Evolutionary conservation across 1,140 invertebrate genomes (phyloP).

Genomic region (Pachyrhynchus sulphureomaculatus): DNA sequence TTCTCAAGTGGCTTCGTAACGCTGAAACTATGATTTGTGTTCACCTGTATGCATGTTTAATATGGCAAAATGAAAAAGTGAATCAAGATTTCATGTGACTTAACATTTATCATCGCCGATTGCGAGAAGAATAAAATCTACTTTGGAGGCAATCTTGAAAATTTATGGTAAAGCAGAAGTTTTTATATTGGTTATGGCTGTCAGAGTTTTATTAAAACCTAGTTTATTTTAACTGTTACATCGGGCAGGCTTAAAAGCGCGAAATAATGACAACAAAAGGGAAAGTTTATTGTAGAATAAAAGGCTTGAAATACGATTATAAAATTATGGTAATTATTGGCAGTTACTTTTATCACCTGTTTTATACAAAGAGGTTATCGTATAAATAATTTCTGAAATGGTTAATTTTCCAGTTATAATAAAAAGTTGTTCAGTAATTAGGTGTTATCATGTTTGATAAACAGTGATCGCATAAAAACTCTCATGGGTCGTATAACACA

Average conservation of each 20-base stretch:
- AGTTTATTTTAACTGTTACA: constrained; percentile 18
- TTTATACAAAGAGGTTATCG: no score
- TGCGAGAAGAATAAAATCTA: constrained; percentile 32
- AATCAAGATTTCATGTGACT: constrained; percentile 32
- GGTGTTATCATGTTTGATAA: no score
- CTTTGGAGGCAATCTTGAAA: constrained; percentile 26
- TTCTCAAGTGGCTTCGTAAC: constrained; percentile 20
- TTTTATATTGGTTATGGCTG: constrained; percentile 30
- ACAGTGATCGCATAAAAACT: no score
- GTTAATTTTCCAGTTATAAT: no score
- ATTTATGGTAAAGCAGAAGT: constrained; percentile 26
- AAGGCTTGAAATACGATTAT: no score
- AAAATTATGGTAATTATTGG: no score
- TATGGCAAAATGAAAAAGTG: constrained; percentile 35
- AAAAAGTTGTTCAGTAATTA: no score
- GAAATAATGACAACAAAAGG: no score
- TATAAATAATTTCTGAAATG: no score
- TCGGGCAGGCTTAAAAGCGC: neutral
- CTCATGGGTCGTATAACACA: no score
- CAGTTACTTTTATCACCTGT: no score
- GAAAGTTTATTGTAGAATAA: no score
- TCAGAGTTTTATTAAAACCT: constrained; percentile 24
- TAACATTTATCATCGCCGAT: constrained; percentile 34
- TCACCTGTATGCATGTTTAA: constrained; percentile 37
- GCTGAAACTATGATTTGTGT: constrained; percentile 31